Evolutionary conservation across 2,888 invertebrate species (phyloP), one percentile per base, ranked within the genome.

Genomic region (Ormyrus pomaceus): DNA sequence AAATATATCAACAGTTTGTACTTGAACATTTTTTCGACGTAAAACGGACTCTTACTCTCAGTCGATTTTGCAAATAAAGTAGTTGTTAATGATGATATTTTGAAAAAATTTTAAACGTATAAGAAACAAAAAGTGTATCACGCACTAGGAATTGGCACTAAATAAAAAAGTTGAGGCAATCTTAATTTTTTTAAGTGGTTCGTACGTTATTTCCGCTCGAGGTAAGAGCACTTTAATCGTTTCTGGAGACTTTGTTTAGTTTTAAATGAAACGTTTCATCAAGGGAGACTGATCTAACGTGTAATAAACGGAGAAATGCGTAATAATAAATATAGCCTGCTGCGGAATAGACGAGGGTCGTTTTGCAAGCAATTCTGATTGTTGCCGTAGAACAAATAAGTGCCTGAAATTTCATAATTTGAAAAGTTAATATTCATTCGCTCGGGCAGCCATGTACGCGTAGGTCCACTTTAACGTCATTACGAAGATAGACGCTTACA

Each of bases 391-490:
- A 50, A 61, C 56, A 34, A 68, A 61, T 79, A 78, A 77, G 45
- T 77, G 61, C 10, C 7, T 62, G 11, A 46, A 62, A 74, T 74
- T 74, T 79, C 65, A 74, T 70, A 79, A 74, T 64, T 72, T 69
- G 56, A 74, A 70, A 74, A 74, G 58, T 70, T 74, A 79, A 74
- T 68, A 78, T 74, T 79, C 69, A 48, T 61, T 56, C 34, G 48
- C 73, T 73, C 45, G 59, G 55, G 11, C 68, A 10, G 5, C n/a
- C 58, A 46, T 8, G 19, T 65, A 34, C 10, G 34, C 34, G 6
- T 11, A 58, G 59, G 72, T 72, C 34, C 50, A 77, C 51, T 45
- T 72, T 70, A 56, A 19, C 55, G 34, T 65, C 46, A 48, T 58
- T 55, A 71, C 34, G 66, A 7, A 45, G 19, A 59, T 61, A 8